Evolutionary conservation across 2,113 vertebrate species (phyloP).

Genomic region (Centrocercus urophasianus): DNA sequence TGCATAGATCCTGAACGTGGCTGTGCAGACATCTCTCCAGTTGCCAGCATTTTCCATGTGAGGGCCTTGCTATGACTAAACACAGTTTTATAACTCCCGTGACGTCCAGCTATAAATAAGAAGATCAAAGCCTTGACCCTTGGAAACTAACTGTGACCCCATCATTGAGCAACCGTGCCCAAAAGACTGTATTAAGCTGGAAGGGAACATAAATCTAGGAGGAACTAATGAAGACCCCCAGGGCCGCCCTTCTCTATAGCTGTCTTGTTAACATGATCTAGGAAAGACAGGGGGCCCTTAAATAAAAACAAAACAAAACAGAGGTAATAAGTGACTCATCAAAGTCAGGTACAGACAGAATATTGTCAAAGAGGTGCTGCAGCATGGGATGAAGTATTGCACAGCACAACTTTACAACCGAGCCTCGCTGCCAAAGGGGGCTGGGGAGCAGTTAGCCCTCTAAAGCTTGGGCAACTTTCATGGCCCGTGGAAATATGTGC

Average conservation of each 20-base stretch:
- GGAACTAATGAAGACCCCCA: constrained; percentile 25
- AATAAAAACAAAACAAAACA: neutral
- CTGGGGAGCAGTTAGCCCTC: neutral
- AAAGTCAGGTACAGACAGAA: neutral
- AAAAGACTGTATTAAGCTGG: neutral
- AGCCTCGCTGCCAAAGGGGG: neutral
- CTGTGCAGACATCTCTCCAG: neutral
- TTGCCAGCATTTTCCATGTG: neutral
- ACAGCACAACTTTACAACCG: neutral
- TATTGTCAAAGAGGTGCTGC: neutral
- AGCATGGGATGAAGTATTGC: neutral
- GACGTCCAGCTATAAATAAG: neutral
- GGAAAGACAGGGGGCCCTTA: constrained; percentile 24
- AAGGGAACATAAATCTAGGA: constrained; percentile 31
- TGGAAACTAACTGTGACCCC: neutral
- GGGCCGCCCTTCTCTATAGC: neutral
- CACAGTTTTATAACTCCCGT: neutral
- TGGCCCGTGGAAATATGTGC: neutral
- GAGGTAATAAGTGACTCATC: neutral
- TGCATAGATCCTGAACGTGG: accelerated
- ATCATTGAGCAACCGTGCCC: neutral
- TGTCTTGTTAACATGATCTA: constrained; percentile 54
- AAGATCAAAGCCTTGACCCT: neutral
- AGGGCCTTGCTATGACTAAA: neutral
- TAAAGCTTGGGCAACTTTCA: neutral